Conservation (phyloP, 2,888 invertebrate genomes). For the Pinctada fucata region DNA sequence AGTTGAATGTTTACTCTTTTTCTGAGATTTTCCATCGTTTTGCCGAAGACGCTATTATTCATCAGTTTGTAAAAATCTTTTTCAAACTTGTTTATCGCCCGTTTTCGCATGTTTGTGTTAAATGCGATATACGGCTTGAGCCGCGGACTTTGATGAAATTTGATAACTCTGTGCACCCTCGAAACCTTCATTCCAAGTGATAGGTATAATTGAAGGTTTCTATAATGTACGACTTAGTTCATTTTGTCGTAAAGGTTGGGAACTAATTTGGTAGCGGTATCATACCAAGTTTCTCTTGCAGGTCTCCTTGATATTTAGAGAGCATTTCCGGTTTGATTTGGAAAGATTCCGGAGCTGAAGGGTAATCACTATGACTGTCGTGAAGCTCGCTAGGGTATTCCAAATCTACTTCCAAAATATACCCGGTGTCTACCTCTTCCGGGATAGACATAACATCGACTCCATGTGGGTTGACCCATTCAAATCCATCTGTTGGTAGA, state of each 20-base stretch:
- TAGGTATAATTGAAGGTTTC: slow-evolving; percentile 65
- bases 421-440: slow-evolving; percentile 34
- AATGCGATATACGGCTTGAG: slow-evolving; percentile 69
- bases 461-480: slow-evolving; percentile 47
- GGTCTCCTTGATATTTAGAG: slow-evolving; percentile 8
- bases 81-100: slow-evolving; percentile 68
- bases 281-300: not conserved
- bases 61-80: slow-evolving; percentile 64
- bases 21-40: slow-evolving; percentile 77
- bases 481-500: slow-evolving; percentile 60
- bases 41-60: slow-evolving; percentile 72
- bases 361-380: slow-evolving; percentile 68
- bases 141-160: slow-evolving; percentile 66
- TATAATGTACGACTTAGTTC: slow-evolving; percentile 70
- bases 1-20: slow-evolving; percentile 63
- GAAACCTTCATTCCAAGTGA: slow-evolving; percentile 52
- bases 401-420: slow-evolving; percentile 77
- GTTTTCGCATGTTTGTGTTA: slow-evolving; percentile 55
- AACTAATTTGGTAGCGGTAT: slow-evolving; percentile 42
- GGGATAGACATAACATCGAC: not conserved
- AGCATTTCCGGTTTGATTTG: slow-evolving; percentile 35
- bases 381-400: slow-evolving; percentile 75
- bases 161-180: slow-evolving; percentile 64
- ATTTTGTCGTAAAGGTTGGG: slow-evolving; percentile 45
- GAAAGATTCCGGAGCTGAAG: slow-evolving; percentile 57